Percentiles rank a stretch among this genome's conserved stretches.
Conservation (phyloP, 1,140 invertebrate genomes). For the Cotesia vestalis region DNA sequence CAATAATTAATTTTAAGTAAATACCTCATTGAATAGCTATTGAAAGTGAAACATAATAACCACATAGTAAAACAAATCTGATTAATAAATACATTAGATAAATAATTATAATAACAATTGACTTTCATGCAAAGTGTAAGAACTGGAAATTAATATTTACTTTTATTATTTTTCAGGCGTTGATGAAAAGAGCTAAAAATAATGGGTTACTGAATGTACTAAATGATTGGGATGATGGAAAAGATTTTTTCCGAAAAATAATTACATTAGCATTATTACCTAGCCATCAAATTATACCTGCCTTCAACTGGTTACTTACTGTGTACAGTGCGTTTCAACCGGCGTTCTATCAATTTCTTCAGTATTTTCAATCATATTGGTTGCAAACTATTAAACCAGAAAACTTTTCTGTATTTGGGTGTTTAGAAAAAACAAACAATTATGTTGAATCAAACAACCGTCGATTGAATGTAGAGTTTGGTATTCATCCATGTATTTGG, state of each 20-base stretch:
- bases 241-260: conserved; percentile 5
- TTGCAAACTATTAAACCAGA: neutral
- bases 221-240: conserved; percentile 5
- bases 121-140: too few species aligned
- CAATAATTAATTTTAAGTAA: too few species aligned
- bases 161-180: neutral
- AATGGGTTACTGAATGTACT: neutral
- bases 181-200: neutral
- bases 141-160: too few species aligned
- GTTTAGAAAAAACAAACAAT: neutral
- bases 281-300: neutral
- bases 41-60: too few species aligned
- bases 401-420: neutral
- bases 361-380: neutral
- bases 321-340: neutral
- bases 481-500: neutral
- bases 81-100: too few species aligned
- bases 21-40: too few species aligned
- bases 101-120: too few species aligned
- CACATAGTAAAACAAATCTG: too few species aligned
- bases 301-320: neutral
- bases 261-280: neutral
- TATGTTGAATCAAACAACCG: neutral
- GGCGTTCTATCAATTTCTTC: neutral
- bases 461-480: neutral